Percentiles rank a stretch among this genome's conserved stretches.
Conservation (phyloP, 2,113 vertebrate species). For the Phainopepla nitens region DNA sequence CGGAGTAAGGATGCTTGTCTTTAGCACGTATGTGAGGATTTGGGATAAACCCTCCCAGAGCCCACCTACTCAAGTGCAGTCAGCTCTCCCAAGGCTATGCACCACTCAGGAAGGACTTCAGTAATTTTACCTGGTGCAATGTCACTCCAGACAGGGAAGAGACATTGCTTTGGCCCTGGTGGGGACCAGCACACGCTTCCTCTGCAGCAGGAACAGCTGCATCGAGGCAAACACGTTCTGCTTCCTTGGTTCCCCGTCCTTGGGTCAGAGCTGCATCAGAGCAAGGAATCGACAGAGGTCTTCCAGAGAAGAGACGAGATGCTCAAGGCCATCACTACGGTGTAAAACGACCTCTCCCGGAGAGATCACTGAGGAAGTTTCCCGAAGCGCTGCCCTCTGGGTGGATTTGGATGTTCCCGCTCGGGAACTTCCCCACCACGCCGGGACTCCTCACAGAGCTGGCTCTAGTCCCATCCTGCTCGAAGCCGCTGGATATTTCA, state of each 20-base stretch:
- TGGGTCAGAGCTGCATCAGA: neutral
- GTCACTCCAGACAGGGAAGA: neutral
- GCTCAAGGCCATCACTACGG: neutral
- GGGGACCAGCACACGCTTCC: accelerated
- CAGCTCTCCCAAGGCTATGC: neutral
- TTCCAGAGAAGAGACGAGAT: accelerated
- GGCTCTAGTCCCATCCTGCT: neutral
- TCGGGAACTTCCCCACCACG: accelerated
- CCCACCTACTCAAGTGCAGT: accelerated
- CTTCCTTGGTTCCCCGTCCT: neutral
- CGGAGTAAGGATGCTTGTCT: neutral
- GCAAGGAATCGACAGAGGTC: neutral
- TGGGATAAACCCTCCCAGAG: neutral
- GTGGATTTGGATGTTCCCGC: neutral
- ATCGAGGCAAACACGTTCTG: accelerated
- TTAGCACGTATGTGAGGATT: accelerated
- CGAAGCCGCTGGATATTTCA: neutral
- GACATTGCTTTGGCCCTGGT: neutral
- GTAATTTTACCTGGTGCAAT: neutral
- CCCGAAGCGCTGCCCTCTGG: neutral
- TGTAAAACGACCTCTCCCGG: neutral
- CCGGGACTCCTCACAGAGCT: neutral
- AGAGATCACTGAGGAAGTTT: neutral
- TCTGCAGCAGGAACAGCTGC: neutral
- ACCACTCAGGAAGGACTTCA: accelerated